Percentiles rank a stretch among this genome's conserved stretches.
Conservation (phyloP, 2,113 vertebrate species). For the Elgaria multicarinata region DNA sequence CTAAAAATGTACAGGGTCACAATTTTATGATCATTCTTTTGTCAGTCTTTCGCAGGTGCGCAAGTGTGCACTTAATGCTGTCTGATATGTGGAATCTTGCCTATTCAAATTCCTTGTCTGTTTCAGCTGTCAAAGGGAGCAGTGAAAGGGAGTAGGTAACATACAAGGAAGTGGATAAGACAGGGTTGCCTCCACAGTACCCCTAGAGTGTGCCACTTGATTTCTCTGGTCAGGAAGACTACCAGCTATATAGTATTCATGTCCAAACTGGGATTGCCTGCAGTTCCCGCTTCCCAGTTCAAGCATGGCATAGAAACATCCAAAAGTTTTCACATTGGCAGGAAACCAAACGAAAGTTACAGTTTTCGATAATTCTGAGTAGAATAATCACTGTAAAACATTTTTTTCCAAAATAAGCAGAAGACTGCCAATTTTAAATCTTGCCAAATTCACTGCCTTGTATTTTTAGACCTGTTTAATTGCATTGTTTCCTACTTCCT, state of each 20-base stretch:
- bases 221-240: neutral
- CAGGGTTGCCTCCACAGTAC: neutral
- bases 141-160: too few species aligned
- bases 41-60: too few species aligned
- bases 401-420: neutral
- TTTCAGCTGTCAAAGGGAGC: too few species aligned
- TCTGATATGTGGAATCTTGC: too few species aligned
- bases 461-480: neutral
- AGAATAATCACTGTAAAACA: rapidly evolving
- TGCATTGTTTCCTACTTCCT: neutral
- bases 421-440: rapidly evolving
- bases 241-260: neutral
- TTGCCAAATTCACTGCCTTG: neutral
- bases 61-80: too few species aligned
- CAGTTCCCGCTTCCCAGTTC: neutral
- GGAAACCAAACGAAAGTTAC: neutral
- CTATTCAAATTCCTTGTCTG: too few species aligned
- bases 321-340: conserved; percentile 14
- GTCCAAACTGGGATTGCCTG: neutral
- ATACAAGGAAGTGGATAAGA: too few species aligned
- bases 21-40: too few species aligned
- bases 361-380: neutral
- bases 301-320: neutral
- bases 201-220: neutral
- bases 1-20: too few species aligned